Evolutionary conservation across 2,113 vertebrate species (phyloP).

Genomic region (Prietella phreatophila): DNA sequence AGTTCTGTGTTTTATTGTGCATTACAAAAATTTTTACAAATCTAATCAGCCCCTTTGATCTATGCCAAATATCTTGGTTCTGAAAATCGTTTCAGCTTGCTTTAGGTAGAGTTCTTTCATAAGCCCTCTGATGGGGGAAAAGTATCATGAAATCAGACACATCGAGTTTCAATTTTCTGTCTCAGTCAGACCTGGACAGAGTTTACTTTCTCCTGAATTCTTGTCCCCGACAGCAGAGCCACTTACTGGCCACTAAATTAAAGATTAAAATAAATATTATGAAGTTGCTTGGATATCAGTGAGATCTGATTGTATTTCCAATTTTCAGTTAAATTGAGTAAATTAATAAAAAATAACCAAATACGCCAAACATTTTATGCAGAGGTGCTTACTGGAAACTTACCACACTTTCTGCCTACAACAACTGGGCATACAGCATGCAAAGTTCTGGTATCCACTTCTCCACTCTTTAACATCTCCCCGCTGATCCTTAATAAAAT

Average conservation of each 20-base stretch:
- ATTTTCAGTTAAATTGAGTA: not conserved
- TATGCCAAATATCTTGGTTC: too few relatives aligned
- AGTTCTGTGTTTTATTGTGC: not conserved
- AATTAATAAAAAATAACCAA: not conserved
- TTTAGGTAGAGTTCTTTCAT: not conserved
- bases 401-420: conserved; percentile 60
- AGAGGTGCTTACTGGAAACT: not conserved
- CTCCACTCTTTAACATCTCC: conserved; percentile 53
- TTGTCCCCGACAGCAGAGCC: conserved; percentile 51
- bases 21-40: not conserved
- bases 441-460: conserved; percentile 47
- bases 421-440: conserved; percentile 59
- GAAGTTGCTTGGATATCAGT: not conserved
- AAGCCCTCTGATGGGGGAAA: not conserved
- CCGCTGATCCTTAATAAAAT: too few relatives aligned
- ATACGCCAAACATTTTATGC: not conserved
- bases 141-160: conserved; percentile 1
- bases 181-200: conserved; percentile 42
- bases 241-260: conserved; percentile 58
- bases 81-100: not conserved
- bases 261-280: not conserved
- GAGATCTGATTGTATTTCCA: not conserved
- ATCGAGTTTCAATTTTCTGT: not conserved
- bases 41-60: too few relatives aligned
- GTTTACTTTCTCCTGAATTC: conserved; percentile 56